These are phyloP conservation scores for Oegoconia quadripuncta DNA, from an alignment of 2,888 invertebrate genomes.

Conservation along the genomic window DNA sequence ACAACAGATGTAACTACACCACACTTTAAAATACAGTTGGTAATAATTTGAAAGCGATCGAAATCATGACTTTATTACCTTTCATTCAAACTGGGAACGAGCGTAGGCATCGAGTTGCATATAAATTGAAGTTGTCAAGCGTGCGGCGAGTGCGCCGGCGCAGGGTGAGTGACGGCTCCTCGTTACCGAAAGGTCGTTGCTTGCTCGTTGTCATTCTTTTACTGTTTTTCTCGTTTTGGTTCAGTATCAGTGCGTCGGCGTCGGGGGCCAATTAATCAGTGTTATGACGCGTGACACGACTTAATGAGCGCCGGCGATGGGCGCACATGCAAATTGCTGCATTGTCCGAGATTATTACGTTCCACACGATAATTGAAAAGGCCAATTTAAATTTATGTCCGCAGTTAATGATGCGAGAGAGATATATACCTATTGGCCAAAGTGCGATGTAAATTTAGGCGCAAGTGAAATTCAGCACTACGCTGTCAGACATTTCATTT, in stretches of 20 bases:
- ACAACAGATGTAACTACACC: neutral
- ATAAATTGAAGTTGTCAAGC: conserved; percentile 67
- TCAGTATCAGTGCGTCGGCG: conserved; percentile 33
- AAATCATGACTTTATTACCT: conserved; percentile 39
- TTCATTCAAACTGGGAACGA: conserved; percentile 38
- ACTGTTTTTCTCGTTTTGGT: conserved; percentile 35
- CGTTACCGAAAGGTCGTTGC: conserved; percentile 69
- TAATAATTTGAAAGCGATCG: conserved; percentile 27
- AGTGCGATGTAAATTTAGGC: no score
- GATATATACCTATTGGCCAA: no score
- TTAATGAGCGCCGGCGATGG: conserved; percentile 50
- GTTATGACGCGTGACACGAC: conserved; percentile 67
- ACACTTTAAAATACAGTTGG: neutral
- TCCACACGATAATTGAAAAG: conserved; percentile 17
- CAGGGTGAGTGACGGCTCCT: conserved; percentile 59
- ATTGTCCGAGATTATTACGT: conserved; percentile 9
- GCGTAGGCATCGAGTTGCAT: conserved; percentile 47
- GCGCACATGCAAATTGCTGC: conserved; percentile 36
- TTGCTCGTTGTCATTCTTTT: conserved; percentile 41
- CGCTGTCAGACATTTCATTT: no score
- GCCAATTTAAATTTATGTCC: conserved; percentile 1
- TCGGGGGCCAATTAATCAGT: conserved; percentile 68
- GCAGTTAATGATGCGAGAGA: neutral
- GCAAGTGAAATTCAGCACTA: no score
- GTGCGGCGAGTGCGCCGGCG: conserved; percentile 19